Evolutionary conservation across 2,797 vertebrate genomes (phyloP).

Genomic region (Ctenosaura bakeri): DNA sequence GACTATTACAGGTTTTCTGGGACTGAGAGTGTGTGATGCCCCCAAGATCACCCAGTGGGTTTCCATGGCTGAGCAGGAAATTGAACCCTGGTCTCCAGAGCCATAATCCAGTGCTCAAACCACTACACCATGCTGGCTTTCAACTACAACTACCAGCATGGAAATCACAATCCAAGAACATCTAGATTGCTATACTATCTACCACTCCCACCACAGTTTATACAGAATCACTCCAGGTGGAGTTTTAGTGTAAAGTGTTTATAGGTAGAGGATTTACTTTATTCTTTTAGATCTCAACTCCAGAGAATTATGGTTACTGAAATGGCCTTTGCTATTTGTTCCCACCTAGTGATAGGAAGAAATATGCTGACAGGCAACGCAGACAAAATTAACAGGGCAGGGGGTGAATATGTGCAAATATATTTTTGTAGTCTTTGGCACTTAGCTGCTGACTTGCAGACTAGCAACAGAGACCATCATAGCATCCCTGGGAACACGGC

Average conservation of each 20-base stretch:
- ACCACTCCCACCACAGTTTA: not conserved
- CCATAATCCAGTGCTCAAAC: too few relatives aligned
- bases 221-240: not conserved
- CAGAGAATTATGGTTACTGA: not conserved
- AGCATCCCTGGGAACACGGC: not conserved
- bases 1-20: too few relatives aligned
- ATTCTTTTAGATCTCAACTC: not conserved
- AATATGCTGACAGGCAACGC: not conserved
- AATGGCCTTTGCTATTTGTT: not conserved
- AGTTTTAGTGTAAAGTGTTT: not conserved
- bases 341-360: not conserved
- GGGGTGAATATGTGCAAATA: not conserved
- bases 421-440: not conserved
- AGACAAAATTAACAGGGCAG: not conserved
- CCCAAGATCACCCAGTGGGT: too few relatives aligned
- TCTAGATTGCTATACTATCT: too few relatives aligned
- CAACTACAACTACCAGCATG: too few relatives aligned
- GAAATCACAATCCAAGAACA: too few relatives aligned
- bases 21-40: too few relatives aligned
- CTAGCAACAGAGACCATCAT: not conserved
- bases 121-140: too few relatives aligned
- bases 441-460: not conserved
- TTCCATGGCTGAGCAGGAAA: too few relatives aligned
- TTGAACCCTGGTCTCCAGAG: too few relatives aligned
- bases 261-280: not conserved